A percentile compares a stretch with the other conserved stretches of the same genome.
These are phyloP conservation scores for Micrasema minimum DNA, from an alignment of 1,140 invertebrate species.

Conservation along the genomic window DNA sequence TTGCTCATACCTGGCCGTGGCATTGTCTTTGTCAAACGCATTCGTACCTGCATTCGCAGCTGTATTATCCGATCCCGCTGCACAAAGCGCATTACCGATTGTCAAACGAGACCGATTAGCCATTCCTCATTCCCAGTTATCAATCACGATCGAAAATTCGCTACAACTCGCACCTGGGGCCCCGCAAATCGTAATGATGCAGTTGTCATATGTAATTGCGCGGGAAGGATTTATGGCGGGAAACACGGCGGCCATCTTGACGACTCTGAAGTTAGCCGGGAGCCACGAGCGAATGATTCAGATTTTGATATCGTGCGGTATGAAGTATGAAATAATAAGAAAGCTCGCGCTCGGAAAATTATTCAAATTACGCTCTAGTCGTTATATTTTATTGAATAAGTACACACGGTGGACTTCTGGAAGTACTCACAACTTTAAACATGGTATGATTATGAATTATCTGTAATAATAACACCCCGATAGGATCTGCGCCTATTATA, in stretches of 20 bases:
- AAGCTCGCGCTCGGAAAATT: background rate
- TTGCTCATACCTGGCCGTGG: constrained; percentile 19
- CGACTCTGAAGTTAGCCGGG: constrained; percentile 21
- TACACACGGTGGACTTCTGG: too few species aligned
- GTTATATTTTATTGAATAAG: too few species aligned
- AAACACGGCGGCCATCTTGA: constrained; percentile 35
- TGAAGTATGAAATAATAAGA: constrained; percentile 15
- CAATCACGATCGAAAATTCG: constrained; percentile 46
- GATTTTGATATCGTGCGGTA: too few species aligned
- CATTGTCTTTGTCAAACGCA: constrained; percentile 40
- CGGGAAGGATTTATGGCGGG: constrained; percentile 45
- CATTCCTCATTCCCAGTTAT: constrained; percentile 45
- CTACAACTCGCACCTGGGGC: constrained; percentile 43
- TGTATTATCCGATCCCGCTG: background rate
- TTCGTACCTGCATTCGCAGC: constrained; percentile 42
- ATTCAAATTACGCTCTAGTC: background rate
- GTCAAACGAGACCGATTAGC: constrained; percentile 43
- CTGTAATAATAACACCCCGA: too few species aligned
- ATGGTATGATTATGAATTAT: too few species aligned
- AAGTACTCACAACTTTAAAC: too few species aligned
- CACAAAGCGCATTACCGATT: constrained; percentile 20
- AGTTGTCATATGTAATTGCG: constrained; percentile 52
- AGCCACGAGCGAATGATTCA: too few species aligned
- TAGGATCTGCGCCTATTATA: too few species aligned
- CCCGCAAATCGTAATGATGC: constrained; percentile 45